phyloP scores from a whole-genome alignment of 2,113 vertebrate genomes.

The Egretta garzetta region DNA sequence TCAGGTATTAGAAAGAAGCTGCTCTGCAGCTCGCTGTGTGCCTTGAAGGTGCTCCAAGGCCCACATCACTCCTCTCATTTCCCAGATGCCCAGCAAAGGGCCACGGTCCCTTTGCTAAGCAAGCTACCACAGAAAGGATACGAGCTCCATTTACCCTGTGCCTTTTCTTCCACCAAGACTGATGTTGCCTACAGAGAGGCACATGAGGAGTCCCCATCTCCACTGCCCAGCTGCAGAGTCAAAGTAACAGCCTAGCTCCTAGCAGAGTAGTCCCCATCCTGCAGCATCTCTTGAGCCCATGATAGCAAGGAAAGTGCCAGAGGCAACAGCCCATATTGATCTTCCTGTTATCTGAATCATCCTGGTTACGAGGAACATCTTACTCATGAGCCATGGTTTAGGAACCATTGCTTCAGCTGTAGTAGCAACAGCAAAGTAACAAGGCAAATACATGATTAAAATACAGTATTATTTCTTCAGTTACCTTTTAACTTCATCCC shows the following conservation, averaged over 20 bases:
- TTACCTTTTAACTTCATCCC: background rate
- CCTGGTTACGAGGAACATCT: background rate
- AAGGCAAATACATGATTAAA: background rate
- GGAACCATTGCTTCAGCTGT: background rate
- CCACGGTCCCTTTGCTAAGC: background rate
- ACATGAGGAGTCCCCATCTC: background rate
- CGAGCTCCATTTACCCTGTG: background rate
- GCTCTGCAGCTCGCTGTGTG: background rate
- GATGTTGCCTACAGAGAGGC: fast-evolving
- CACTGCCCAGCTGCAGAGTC: background rate
- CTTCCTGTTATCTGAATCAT: background rate
- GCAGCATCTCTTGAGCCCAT: background rate
- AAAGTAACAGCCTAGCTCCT: background rate
- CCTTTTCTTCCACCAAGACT: background rate
- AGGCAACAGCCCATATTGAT: background rate
- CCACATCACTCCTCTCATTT: background rate
- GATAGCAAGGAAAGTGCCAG: background rate
- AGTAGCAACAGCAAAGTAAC: background rate
- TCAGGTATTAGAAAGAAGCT: background rate
- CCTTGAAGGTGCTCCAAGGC: background rate
- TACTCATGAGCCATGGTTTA: background rate
- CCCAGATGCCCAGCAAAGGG: background rate
- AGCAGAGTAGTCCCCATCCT: background rate
- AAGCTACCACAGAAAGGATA: background rate
- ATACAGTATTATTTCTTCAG: background rate